Conservation (phyloP, 1,140 invertebrate genomes). For the Globodera ellingtonae region DNA sequence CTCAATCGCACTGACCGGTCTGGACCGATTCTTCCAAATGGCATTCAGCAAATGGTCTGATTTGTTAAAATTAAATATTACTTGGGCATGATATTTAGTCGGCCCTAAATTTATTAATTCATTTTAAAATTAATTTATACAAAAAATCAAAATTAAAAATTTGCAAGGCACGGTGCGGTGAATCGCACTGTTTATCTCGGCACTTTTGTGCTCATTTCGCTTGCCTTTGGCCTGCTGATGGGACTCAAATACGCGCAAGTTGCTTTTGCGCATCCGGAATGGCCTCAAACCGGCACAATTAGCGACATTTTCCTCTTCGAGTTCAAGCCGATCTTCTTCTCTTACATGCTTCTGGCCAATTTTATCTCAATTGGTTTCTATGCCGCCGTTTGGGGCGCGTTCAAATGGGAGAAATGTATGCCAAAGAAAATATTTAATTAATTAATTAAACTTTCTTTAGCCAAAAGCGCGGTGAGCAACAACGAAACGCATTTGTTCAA, state of each 20-base stretch:
- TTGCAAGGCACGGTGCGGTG: conserved; percentile 11
- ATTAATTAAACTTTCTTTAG: not conserved
- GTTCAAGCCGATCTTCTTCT: conserved; percentile 19
- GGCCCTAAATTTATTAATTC: no score
- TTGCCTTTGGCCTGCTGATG: not conserved
- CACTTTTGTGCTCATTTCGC: conserved; percentile 8
- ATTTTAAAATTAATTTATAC: not conserved
- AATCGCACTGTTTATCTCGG: conserved; percentile 13
- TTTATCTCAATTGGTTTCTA: conserved; percentile 16
- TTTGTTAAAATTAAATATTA: not conserved
- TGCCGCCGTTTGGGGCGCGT: not conserved
- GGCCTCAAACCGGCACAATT: conserved; percentile 19
- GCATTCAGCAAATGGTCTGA: not conserved
- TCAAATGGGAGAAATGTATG: conserved; percentile 12
- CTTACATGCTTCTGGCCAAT: conserved; percentile 13
- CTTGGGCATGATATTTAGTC: no score
- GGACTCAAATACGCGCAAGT: conserved; percentile 4
- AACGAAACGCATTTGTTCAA: conserved; percentile 9
- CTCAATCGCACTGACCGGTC: conserved; percentile 8
- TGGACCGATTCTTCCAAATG: conserved; percentile 21
- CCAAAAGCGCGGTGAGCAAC: not conserved
- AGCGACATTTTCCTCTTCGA: conserved; percentile 26
- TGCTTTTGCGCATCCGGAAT: not conserved
- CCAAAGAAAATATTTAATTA: conserved; percentile 1
- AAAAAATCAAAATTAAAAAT: not conserved